Base-by-base conservation (phyloP, 2,888 invertebrate genomes). In the Archips crataeganus region DNA sequence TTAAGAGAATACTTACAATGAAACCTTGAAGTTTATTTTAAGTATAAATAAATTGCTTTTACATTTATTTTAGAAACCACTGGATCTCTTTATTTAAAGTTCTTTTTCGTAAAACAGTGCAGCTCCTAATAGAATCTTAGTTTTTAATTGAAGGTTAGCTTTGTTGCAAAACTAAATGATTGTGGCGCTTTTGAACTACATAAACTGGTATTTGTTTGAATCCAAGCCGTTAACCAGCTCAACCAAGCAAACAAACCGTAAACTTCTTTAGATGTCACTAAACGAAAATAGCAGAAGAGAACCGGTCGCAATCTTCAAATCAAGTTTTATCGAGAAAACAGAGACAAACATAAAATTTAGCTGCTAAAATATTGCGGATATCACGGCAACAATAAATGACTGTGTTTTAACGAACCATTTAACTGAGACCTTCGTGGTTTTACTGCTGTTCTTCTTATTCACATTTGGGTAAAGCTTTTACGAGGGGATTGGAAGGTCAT, bases 401-500 rank as follows among this genome's bases (percentile, higher is more conserved):
- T 51, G 62, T 15, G 9, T 57, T 64, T 51, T 9, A 68, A 57
- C 3, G 47, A 23, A 64, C 74, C 61, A 74, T 61, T 49, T 65
- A 54, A 61, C 60, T 61, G 8, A 70, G 70, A 70, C 64, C 70
- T 70, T 54, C 23, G 15, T 15, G 11, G 23, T 51, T 64, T 42
- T 32, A 51, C 15, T 15, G 34, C 36, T 32, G 23, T 60, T 60
- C 64, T 42, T 69, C 59, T 63, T 15, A 59, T 45, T 49, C n/a
- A 9, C 51, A 36, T 45, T 36, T 59, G 34, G 60, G 36, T 42
- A 59, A 54, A 70, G 36, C 71, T 71, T 61, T 23, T 62, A 34
- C 70, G 76, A 79, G 80, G 79, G 79, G 82, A 80, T 81, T 77
- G 83, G 81, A 81, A 89, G 89, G 86, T 86, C 87, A 85, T 75